Evolutionary conservation across 2,113 vertebrate genomes (phyloP).

Genomic region (Pungitius pungitius): DNA sequence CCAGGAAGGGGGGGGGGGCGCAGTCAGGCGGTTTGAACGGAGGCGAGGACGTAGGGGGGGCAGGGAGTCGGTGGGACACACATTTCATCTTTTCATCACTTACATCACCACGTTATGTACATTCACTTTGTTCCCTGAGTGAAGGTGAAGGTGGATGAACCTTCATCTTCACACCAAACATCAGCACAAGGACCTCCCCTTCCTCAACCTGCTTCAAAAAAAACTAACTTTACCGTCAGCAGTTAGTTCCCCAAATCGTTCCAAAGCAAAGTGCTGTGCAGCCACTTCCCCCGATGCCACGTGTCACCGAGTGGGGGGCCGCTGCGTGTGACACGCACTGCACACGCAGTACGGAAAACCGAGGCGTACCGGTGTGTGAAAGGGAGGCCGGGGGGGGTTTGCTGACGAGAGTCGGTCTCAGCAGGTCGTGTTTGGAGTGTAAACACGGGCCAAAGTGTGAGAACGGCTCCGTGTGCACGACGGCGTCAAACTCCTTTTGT

Average conservation of each 20-base stretch:
- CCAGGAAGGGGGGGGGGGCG: too few relatives aligned
- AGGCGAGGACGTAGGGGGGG: constrained; percentile 18
- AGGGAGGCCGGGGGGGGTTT: constrained; percentile 61
- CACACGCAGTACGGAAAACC: constrained; percentile 7
- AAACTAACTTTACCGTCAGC: background rate
- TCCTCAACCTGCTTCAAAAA: background rate
- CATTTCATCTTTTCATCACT: background rate
- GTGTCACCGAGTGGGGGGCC: constrained; percentile 8
- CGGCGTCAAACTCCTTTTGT: constrained; percentile 55
- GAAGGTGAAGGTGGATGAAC: background rate
- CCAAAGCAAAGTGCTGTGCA: constrained; percentile 28
- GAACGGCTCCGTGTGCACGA: constrained; percentile 61
- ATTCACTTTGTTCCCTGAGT: too few relatives aligned
- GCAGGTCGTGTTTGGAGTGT: constrained; percentile 77
- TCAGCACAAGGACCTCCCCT: background rate
- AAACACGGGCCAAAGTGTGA: constrained; percentile 79
- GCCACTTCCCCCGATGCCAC: constrained; percentile 50
- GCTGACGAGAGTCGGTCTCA: constrained; percentile 74
- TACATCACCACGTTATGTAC: too few relatives aligned
- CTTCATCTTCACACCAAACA: background rate
- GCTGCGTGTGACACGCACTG: constrained; percentile 55
- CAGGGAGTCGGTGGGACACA: background rate
- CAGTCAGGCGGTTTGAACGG: constrained; percentile 33
- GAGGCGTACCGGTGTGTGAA: constrained; percentile 10
- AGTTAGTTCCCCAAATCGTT: constrained; percentile 59